These are phyloP conservation scores for Nezara viridula DNA, from an alignment of 2,888 invertebrate genomes.

Conservation along the genomic window DNA sequence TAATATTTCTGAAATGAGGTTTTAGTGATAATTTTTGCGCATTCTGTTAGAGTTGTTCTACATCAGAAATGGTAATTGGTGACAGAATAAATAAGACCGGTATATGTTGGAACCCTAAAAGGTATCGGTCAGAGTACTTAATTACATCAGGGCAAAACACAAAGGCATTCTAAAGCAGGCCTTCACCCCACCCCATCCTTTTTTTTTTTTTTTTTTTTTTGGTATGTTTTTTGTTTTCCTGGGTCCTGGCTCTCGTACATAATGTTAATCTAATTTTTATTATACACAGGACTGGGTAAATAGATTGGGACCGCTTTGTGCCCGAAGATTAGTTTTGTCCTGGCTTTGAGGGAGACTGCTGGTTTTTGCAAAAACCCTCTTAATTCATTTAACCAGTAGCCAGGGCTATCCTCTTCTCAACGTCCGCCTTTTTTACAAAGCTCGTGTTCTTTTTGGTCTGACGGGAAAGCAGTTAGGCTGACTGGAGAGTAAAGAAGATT, in stretches of 20 bases:
- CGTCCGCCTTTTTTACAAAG: neutral
- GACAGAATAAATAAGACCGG: neutral
- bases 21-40: too few relatives aligned
- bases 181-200: slow-evolving; percentile 40
- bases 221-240: slow-evolving; percentile 1
- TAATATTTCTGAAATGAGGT: too few relatives aligned
- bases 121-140: slow-evolving; percentile 33
- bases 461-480: neutral
- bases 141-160: slow-evolving; percentile 43
- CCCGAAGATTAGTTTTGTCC: slow-evolving; percentile 46
- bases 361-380: slow-evolving; percentile 41
- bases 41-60: neutral
- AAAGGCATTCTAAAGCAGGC: slow-evolving; percentile 49
- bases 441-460: neutral
- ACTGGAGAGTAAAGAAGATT: neutral
- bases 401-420: slow-evolving; percentile 9
- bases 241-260: slow-evolving; percentile 30
- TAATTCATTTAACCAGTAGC: slow-evolving; percentile 9
- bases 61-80: slow-evolving; percentile 20
- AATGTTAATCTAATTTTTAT: slow-evolving; percentile 51
- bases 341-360: slow-evolving; percentile 37
- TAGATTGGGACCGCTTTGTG: slow-evolving; percentile 50
- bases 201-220: neutral
- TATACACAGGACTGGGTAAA: slow-evolving; percentile 48
- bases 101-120: slow-evolving; percentile 5